Evolutionary conservation across 1,140 invertebrate species (phyloP).

Genomic region (honey bee (Apis mellifera)): Amel_HAv3.1 CM009937.2:12756001-12756500

Average conservation of each 20-base stretch:
- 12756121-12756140: constrained; percentile 12
- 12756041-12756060: no score
- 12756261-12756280: constrained; percentile 7
- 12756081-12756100: constrained; percentile 4
- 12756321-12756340: constrained; percentile 22
- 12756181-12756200: constrained; percentile 5
- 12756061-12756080: background rate
- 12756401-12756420: constrained; percentile 42
- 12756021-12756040: background rate
- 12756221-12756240: background rate
- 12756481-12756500: constrained; percentile 47
- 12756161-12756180: constrained; percentile 3
- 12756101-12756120: constrained; percentile 35
- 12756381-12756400: constrained; percentile 40
- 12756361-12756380: constrained; percentile 43
- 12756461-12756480: background rate
- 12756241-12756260: constrained; percentile 5
- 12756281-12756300: constrained; percentile 24
- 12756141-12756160: constrained; percentile 29
- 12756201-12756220: constrained; percentile 39
- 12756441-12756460: constrained; percentile 11
- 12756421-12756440: constrained; percentile 50
- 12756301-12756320: constrained; percentile 32
- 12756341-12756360: constrained; percentile 16
- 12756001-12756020: background rate